Evolutionary conservation across 2,888 invertebrate species (phyloP).

Genomic region (Liposcelis brunnea): DNA sequence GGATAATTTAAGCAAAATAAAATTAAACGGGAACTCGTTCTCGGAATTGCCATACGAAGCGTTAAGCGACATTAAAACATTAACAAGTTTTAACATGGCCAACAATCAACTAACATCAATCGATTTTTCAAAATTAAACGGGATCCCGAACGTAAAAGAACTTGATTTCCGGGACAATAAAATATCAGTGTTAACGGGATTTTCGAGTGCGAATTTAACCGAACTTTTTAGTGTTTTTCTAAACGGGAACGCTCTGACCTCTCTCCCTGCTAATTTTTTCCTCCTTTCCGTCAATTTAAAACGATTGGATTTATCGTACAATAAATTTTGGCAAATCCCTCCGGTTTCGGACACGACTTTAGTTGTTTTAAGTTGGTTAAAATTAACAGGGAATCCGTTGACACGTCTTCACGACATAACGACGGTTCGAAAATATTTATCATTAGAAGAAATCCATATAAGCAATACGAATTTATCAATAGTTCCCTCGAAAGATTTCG

Average conservation of each 20-base stretch:
- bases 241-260: slow-evolving; percentile 54
- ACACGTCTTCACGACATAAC: slow-evolving; percentile 45
- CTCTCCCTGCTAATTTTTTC: slow-evolving; percentile 68
- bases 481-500: slow-evolving; percentile 69
- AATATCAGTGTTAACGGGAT: slow-evolving; percentile 56
- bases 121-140: slow-evolving; percentile 60
- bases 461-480: slow-evolving; percentile 66
- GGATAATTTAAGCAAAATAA: slow-evolving; percentile 58
- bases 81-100: slow-evolving; percentile 53
- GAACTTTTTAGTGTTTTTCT: slow-evolving; percentile 57
- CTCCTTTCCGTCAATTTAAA: slow-evolving; percentile 49
- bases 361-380: slow-evolving; percentile 54
- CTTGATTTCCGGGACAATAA: slow-evolving; percentile 57
- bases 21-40: slow-evolving; percentile 54
- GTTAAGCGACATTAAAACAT: slow-evolving; percentile 51
- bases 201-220: slow-evolving; percentile 53
- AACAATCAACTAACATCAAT: slow-evolving; percentile 42
- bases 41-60: slow-evolving; percentile 63
- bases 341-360: slow-evolving; percentile 57
- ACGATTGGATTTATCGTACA: slow-evolving; percentile 59
- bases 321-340: slow-evolving; percentile 65
- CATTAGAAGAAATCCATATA: slow-evolving; percentile 50
- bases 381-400: slow-evolving; percentile 68
- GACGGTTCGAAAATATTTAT: slow-evolving; percentile 23
- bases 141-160: slow-evolving; percentile 53